Conservation (phyloP, 2,797 vertebrate species). For the Crax fasciolata region DNA sequence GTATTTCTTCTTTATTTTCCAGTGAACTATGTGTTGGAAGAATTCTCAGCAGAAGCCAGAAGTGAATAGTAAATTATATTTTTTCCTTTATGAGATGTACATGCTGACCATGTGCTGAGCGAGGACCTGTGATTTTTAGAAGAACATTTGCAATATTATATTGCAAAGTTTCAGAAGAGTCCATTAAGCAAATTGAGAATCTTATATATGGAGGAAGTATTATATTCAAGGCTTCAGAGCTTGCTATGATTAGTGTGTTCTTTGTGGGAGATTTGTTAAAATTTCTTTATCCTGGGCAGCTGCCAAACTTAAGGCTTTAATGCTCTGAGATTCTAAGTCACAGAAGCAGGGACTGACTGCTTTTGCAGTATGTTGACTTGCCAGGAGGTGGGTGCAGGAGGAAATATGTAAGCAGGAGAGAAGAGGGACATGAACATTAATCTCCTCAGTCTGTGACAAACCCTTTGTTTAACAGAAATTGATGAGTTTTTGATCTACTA, state of each 20-base stretch:
- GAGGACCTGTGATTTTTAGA: background rate
- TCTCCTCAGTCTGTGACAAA: background rate
- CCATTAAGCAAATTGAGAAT: conserved; percentile 62
- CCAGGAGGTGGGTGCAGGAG: conserved; percentile 57
- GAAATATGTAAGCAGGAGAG: background rate
- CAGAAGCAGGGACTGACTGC: conserved; percentile 16
- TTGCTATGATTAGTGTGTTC: conserved; percentile 62
- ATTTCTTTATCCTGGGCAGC: conserved; percentile 60
- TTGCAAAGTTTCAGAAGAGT: background rate
- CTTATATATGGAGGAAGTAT: conserved; percentile 26
- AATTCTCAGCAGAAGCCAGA: conserved; percentile 51
- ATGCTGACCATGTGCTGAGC: background rate
- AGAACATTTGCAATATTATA: conserved; percentile 12
- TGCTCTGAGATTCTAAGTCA: conserved; percentile 55
- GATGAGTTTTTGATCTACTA: background rate
- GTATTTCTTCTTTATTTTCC: conserved; percentile 55
- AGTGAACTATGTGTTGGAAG: conserved; percentile 49
- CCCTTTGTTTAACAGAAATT: conserved; percentile 6
- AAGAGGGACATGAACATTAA: background rate
- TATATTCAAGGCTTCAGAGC: conserved; percentile 63
- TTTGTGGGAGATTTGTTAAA: conserved; percentile 65
- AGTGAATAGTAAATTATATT: conserved; percentile 4
- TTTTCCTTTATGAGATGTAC: background rate
- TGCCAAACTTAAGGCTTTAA: conserved; percentile 67
- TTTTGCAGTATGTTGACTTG: conserved; percentile 40